A percentile compares a stretch with the other conserved stretches of the same genome.
Evolutionary conservation across 2,888 invertebrate species (phyloP).

Genomic region (Eupithecia pulchellata): DNA sequence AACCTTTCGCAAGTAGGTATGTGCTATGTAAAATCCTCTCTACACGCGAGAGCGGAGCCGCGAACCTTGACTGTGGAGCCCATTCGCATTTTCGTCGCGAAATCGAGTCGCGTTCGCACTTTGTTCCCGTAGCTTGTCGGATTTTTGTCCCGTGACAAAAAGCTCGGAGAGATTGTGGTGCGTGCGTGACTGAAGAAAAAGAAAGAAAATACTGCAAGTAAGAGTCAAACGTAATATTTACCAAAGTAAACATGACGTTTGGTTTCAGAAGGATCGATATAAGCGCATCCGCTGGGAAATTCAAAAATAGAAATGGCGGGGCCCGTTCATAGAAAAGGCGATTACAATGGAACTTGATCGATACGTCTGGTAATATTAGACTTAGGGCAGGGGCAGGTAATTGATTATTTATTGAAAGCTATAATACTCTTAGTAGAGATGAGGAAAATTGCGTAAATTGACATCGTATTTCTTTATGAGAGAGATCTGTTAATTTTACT

Average conservation of each 20-base stretch:
- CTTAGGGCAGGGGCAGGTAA: conserved; percentile 7
- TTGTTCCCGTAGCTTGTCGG: no score
- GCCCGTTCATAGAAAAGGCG: conserved; percentile 46
- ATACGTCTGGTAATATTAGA: conserved; percentile 20
- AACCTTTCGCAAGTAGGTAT: no score
- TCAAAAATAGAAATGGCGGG: conserved; percentile 37
- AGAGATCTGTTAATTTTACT: background rate
- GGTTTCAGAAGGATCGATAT: conserved; percentile 23
- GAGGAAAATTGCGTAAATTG: background rate
- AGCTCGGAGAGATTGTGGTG: no score
- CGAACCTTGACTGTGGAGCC: no score
- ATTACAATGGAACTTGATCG: conserved; percentile 46
- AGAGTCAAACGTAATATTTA: background rate
- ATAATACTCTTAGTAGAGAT: background rate
- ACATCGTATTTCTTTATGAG: background rate
- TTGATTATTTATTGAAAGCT: conserved; percentile 12
- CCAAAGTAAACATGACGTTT: background rate
- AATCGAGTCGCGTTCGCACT: no score
- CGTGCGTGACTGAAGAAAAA: no score
- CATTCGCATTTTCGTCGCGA: no score
- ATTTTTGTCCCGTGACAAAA: no score
- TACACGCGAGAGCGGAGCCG: no score
- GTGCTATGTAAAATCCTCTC: no score
- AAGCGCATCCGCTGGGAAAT: conserved; percentile 40
- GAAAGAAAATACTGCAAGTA: no score